phyloP scores from a whole-genome alignment of 2,113 vertebrate species.

The Saccopteryx bilineata region DNA sequence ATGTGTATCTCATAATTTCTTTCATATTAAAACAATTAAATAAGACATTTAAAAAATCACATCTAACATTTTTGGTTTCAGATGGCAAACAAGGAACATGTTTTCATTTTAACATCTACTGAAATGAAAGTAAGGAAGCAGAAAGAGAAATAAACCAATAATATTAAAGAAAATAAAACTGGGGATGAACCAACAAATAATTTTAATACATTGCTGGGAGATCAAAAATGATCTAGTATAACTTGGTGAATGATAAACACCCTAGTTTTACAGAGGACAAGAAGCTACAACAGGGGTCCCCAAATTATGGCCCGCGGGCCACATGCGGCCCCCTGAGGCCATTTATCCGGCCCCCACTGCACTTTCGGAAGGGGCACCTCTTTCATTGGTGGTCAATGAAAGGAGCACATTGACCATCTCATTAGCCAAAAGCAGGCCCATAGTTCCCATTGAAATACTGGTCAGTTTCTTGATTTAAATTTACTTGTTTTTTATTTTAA shows the following conservation, averaged over 20 bases:
- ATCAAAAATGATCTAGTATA: not conserved
- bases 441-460: too few relatives aligned
- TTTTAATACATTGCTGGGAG: constrained; percentile 26
- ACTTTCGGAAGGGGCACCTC: too few relatives aligned
- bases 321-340: too few relatives aligned
- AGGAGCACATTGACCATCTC: too few relatives aligned
- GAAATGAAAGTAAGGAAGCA: constrained; percentile 7
- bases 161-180: not conserved
- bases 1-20: constrained; percentile 1
- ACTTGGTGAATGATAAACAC: not conserved
- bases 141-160: not conserved
- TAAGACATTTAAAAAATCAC: constrained; percentile 8
- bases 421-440: too few relatives aligned
- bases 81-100: not conserved
- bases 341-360: too few relatives aligned
- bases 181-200: not conserved
- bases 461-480: too few relatives aligned
- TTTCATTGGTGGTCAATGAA: too few relatives aligned
- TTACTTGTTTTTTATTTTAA: too few relatives aligned
- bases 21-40: not conserved
- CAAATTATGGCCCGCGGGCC: too few relatives aligned
- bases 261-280: not conserved
- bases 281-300: not conserved
- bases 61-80: constrained; percentile 29
- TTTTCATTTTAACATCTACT: constrained; percentile 47